Evolutionary conservation across 2,888 invertebrate species (phyloP), one percentile per base, ranked within the genome.

Genomic region (Anagyrus pseudococci): DNA sequence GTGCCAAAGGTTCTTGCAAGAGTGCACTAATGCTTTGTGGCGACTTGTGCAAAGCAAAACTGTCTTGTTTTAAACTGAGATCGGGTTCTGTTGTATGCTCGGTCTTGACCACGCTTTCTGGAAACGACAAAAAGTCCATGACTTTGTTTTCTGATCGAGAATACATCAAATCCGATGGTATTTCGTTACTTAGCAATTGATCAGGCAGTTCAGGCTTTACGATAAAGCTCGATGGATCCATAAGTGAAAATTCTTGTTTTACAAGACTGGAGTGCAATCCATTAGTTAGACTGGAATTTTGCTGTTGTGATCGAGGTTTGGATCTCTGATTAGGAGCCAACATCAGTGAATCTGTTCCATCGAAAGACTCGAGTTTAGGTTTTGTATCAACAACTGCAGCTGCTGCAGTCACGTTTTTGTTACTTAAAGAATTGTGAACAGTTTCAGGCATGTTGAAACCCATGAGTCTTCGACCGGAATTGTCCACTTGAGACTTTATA

Each of bases 11-110:
- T 50, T 79, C 77, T 37, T 80, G 79, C 7, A 79, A 67, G 4
- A 80, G 65, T 43, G 82, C 81, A 37, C 77, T 76, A 58, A 79
- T 78, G 43, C 77, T 73, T 53, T 78, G 76, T 1, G 76, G 77
- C 4, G 77, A 75, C 23, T 79, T 79, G 44, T 77, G 71, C 4
- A 77, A 76, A 20, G 77, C 76, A 33, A 75, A 70, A 47, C 52
- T 64, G 0, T 64, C 64, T 4, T 46, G 57, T 15, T 60, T 66
- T 0, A 49, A 1, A 15, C n/a, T 26, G 2, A 55, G 25, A 4
- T 58, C 65, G 1, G 40, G 17, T 17, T 58, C 58, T 13, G 15
- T 8, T 26, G n/a, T 48, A 4, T n/a, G 17, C 17, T 26, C 26
- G 13, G 3, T 4, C 13, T 25, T 26, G 0, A 22, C 19, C 1